Base-by-base conservation (phyloP, 2,797 vertebrate species). In the Cryptoprocta ferox region DNA sequence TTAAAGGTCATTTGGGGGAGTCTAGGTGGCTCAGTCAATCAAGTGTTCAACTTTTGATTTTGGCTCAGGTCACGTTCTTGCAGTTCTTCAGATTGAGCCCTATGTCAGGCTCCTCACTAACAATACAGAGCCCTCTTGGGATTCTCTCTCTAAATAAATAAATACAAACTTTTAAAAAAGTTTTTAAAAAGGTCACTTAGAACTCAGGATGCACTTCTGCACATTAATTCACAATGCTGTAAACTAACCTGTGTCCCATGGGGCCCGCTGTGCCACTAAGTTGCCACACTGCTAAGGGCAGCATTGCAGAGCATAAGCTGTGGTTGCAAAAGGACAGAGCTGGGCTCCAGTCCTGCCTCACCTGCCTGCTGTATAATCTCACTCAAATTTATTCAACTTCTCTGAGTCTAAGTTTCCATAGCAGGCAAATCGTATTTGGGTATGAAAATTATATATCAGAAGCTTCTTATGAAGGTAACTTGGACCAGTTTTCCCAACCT, bases 181-280 rank as follows among this genome's bases (percentile, higher is more conserved):
- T 59, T 59, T 59, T 24, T 59, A 24, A 81, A 96, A 89, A 86
- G 59, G 59, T 73, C 35, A 59, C 35, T n/a, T 63, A 56, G 80
- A 96, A 79, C 37, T 32, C 3, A 50, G 26, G 35, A 70, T 37
- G 19, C 14, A 45, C 28, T 79, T 93, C 75, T 71, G 48, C 18
- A 18, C 45, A 37, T 61, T 42, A 66, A 83, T 50, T 71, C 70
- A 75, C 37, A 37, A 18, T 59, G 35, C 4, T 26, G 13, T 18
- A 71, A 63, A 30, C 48, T 18, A 61, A 53, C 45, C 61, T 78
- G 73, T 50, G 18, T 61, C 59, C 39, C 24, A 8, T 2, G 37
- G 45, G 75, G 3, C 5, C 30, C 16, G 1, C 18, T 59, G 28
- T 71, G 16, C n/a, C n/a, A 30, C 18, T 21, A 30, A 63, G 9